Evolutionary conservation across 2,888 invertebrate genomes (phyloP).

Genomic region (Fragum fragum): DNA sequence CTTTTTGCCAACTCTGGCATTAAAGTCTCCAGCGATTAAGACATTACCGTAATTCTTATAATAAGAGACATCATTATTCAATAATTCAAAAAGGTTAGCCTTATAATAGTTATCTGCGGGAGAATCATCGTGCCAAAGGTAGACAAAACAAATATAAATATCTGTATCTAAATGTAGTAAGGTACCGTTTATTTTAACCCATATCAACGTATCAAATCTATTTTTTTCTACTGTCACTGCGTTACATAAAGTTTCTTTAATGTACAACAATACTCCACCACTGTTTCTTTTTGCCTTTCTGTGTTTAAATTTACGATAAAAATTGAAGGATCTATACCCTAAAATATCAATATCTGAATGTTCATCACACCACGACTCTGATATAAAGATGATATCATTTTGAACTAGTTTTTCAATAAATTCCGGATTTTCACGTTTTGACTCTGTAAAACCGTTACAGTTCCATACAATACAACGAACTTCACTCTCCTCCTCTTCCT

Average conservation of each 20-base stretch:
- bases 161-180: not conserved
- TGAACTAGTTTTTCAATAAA: conserved; percentile 10
- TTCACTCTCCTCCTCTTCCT: conserved; percentile 17
- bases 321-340: conserved; percentile 1
- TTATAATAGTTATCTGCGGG: no score
- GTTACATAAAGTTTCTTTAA: not conserved
- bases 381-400: conserved; percentile 3
- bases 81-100: no score
- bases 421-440: conserved; percentile 8
- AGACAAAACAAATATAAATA: conserved; percentile 13
- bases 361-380: conserved; percentile 13
- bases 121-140: not conserved
- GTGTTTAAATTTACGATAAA: conserved; percentile 24
- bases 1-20: no score
- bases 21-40: no score
- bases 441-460: not conserved
- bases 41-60: no score
- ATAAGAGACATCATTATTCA: no score
- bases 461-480: conserved; percentile 9
- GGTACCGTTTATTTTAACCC: not conserved
- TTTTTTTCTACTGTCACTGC: conserved; percentile 17
- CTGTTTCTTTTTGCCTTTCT: conserved; percentile 7
- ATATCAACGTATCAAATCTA: conserved; percentile 12
- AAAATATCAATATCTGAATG: not conserved
- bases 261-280: conserved; percentile 10